These are phyloP conservation scores for Folsomia manolachei DNA, from an alignment of 2,888 invertebrate species.

Conservation along the genomic window DNA sequence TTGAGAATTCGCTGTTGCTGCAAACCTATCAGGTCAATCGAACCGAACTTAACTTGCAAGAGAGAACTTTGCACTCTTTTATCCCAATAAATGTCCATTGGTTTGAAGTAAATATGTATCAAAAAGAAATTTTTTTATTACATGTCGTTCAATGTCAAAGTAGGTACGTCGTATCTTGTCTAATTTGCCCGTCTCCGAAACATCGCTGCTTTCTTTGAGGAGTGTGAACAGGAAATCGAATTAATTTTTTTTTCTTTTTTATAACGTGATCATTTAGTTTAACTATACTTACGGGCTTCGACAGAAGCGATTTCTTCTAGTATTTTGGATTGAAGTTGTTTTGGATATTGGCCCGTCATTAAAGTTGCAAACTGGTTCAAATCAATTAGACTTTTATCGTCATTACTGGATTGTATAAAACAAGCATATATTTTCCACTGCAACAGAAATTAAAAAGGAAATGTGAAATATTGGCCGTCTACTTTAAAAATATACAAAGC, in stretches of 20 bases:
- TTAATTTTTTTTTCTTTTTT: too few relatives aligned
- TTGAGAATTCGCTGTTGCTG: neutral
- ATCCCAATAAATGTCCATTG: neutral
- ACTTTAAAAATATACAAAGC: neutral
- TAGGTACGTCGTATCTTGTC: slow-evolving; percentile 35
- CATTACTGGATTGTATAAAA: slow-evolving; percentile 19
- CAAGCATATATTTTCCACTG: slow-evolving; percentile 36
- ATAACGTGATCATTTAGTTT: neutral
- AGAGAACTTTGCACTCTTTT: neutral
- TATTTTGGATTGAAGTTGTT: slow-evolving; percentile 27
- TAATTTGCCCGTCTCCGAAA: slow-evolving; percentile 10
- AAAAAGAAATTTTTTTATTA: neutral
- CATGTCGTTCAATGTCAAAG: slow-evolving; percentile 34
- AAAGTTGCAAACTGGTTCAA: slow-evolving; percentile 30
- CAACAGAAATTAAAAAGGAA: slow-evolving; percentile 9
- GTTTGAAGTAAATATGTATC: too few relatives aligned
- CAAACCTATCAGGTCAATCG: neutral
- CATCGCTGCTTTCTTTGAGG: slow-evolving; percentile 11
- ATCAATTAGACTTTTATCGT: slow-evolving; percentile 17
- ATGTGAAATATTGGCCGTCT: too few relatives aligned
- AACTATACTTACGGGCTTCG: neutral
- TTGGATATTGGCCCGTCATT: slow-evolving; percentile 29
- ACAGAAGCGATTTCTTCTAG: slow-evolving; percentile 11
- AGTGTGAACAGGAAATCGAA: neutral
- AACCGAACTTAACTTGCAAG: too few relatives aligned